Conservation (phyloP, 2,888 invertebrate genomes). For the Rhagonycha lutea region DNA sequence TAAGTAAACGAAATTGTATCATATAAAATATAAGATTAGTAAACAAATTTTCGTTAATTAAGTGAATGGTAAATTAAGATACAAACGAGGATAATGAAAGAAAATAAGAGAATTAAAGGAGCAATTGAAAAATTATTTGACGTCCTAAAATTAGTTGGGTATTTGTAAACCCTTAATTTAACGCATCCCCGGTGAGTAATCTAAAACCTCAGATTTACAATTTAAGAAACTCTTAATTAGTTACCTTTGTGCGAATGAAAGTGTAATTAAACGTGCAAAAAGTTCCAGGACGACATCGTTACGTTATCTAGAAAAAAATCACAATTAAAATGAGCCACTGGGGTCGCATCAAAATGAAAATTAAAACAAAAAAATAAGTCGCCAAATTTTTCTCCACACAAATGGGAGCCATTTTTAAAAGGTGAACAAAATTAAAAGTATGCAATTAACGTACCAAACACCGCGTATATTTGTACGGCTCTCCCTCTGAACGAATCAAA, state of each 20-base stretch:
- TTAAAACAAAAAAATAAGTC: neutral
- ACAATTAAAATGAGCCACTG: neutral
- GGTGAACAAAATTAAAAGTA: slow-evolving; percentile 36
- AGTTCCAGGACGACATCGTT: neutral
- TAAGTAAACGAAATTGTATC: neutral
- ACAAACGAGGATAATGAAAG: slow-evolving; percentile 23
- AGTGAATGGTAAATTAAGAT: slow-evolving; percentile 4
- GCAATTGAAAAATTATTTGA: neutral
- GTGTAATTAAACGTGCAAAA: slow-evolving; percentile 13
- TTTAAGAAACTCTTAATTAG: slow-evolving; percentile 24
- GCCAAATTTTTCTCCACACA: slow-evolving; percentile 14
- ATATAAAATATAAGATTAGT: neutral
- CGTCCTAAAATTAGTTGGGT: neutral
- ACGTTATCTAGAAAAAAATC: neutral
- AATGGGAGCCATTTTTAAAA: slow-evolving; percentile 48
- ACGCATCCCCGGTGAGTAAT: slow-evolving; percentile 9
- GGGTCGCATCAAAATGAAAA: neutral
- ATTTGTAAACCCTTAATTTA: slow-evolving; percentile 7
- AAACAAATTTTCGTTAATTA: neutral
- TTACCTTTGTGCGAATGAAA: slow-evolving; percentile 15
- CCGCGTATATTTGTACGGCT: neutral
- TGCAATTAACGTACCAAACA: slow-evolving; percentile 29
- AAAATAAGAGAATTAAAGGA: slow-evolving; percentile 15
- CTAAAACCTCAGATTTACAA: slow-evolving; percentile 13
- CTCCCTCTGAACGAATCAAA: slow-evolving; percentile 26